Evolutionary conservation across 2,888 invertebrate species (phyloP).

Genomic region (Formica aserva): DNA sequence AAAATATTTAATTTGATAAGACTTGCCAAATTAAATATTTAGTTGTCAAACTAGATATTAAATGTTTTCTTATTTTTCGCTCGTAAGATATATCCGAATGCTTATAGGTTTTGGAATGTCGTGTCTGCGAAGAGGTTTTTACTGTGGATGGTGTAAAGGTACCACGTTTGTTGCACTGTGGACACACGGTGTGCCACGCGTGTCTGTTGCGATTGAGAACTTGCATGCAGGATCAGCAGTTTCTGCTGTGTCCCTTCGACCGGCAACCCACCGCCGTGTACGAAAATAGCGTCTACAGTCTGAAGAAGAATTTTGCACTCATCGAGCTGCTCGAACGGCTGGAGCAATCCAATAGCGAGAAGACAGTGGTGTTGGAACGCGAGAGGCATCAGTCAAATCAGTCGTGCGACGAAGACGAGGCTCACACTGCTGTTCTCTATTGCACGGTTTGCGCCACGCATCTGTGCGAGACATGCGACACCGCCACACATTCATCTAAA

Average conservation of each 20-base stretch:
- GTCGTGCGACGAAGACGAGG: slow-evolving; percentile 87
- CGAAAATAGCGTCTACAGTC: slow-evolving; percentile 86
- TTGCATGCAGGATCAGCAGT: slow-evolving; percentile 71
- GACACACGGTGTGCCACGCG: slow-evolving; percentile 88
- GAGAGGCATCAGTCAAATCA: slow-evolving; percentile 79
- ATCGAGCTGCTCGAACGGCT: slow-evolving; percentile 87
- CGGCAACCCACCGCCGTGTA: slow-evolving; percentile 87
- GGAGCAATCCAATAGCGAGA: slow-evolving; percentile 83
- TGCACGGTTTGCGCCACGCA: slow-evolving; percentile 87
- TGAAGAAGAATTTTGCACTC: slow-evolving; percentile 88
- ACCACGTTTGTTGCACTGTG: slow-evolving; percentile 87
- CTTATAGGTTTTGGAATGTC: slow-evolving; percentile 86
- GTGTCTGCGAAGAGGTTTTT: slow-evolving; percentile 88
- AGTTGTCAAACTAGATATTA: background rate
- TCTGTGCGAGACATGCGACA: slow-evolving; percentile 87
- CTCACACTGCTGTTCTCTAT: slow-evolving; percentile 87
- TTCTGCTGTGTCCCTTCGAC: slow-evolving; percentile 87
- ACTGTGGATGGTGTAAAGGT: slow-evolving; percentile 87
- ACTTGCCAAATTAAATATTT: background rate
- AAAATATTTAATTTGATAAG: background rate
- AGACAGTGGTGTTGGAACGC: slow-evolving; percentile 79
- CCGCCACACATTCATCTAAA: slow-evolving; percentile 86
- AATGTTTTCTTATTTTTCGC: background rate
- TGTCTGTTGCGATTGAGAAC: slow-evolving; percentile 86
- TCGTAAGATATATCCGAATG: background rate